A percentile compares a stretch with the other conserved stretches of the same genome.
Conservation (phyloP, 2,797 vertebrate genomes). For the Nyctalus aviator region DNA sequence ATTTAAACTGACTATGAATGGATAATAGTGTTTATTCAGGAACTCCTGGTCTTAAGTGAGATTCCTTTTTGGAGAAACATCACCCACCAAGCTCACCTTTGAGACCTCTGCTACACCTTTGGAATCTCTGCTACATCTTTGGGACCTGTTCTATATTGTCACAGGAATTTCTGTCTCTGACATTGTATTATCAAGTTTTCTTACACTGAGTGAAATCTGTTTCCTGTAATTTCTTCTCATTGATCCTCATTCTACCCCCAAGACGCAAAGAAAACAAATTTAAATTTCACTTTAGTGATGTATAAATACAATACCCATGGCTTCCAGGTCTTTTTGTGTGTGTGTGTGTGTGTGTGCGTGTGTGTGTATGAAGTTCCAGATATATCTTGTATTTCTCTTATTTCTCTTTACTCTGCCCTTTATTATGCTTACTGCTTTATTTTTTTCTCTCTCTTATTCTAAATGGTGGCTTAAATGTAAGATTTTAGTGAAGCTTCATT, state of each 20-base stretch:
- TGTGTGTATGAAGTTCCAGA: background rate
- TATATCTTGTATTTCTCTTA: background rate
- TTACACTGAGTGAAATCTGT: background rate
- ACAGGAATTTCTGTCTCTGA: background rate
- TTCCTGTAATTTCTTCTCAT: background rate
- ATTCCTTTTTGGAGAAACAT: background rate
- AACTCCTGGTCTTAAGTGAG: background rate
- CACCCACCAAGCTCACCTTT: background rate
- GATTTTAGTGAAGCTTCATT: background rate
- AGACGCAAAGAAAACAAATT: background rate
- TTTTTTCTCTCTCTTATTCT: background rate
- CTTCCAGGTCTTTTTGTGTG: background rate
- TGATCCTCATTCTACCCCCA: background rate
- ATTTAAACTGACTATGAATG: background rate
- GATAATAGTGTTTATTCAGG: background rate
- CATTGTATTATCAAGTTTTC: constrained; percentile 15
- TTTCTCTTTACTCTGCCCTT: background rate
- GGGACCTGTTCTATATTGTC: background rate
- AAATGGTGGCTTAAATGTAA: background rate
- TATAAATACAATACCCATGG: background rate
- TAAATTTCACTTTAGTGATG: background rate
- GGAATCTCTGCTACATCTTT: background rate
- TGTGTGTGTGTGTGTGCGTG: background rate
- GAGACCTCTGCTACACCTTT: background rate
- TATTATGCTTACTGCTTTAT: background rate